Conservation (phyloP, 2,888 invertebrate species). For the Plagodis dolabraria region DNA sequence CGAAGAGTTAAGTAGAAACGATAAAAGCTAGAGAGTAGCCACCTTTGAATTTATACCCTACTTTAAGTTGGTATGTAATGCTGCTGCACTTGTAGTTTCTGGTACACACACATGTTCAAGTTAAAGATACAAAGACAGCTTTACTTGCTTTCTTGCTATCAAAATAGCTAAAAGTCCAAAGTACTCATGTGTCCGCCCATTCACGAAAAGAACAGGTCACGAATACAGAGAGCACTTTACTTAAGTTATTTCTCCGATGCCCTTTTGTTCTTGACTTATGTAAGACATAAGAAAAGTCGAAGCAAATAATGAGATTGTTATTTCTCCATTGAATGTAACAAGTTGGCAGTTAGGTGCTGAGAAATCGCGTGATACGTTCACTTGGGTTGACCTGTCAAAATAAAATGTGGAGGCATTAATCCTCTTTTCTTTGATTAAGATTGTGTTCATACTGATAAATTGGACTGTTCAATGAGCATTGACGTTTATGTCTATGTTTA, state of each 20-base stretch:
- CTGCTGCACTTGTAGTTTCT: constrained; percentile 11
- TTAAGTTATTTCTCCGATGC: constrained; percentile 33
- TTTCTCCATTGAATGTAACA: constrained; percentile 37
- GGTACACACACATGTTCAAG: constrained; percentile 9
- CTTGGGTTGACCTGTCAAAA: constrained; percentile 25
- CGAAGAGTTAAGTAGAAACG: constrained; percentile 18
- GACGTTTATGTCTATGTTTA: background rate
- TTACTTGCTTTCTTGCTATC: constrained; percentile 7
- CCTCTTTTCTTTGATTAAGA: constrained; percentile 1
- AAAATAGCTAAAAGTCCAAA: constrained; percentile 8
- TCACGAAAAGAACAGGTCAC: constrained; percentile 26
- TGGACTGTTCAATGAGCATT: background rate
- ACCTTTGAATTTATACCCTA: constrained; percentile 21
- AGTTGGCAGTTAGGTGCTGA: constrained; percentile 36
- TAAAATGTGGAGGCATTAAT: constrained; percentile 17
- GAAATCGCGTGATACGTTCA: constrained; percentile 31
- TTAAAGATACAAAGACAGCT: constrained; percentile 6
- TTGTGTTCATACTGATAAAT: background rate
- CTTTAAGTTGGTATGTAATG: constrained; percentile 12
- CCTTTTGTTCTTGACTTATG: constrained; percentile 37
- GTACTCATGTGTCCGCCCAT: constrained; percentile 13
- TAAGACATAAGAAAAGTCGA: constrained; percentile 33
- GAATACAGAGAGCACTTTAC: constrained; percentile 26
- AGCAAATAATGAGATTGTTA: constrained; percentile 38
- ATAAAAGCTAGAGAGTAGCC: constrained; percentile 18